Percentiles rank a stretch among this genome's conserved stretches.
Evolutionary conservation across 2,797 vertebrate genomes (phyloP).

Genomic region (Tarsius wallacei): DNA sequence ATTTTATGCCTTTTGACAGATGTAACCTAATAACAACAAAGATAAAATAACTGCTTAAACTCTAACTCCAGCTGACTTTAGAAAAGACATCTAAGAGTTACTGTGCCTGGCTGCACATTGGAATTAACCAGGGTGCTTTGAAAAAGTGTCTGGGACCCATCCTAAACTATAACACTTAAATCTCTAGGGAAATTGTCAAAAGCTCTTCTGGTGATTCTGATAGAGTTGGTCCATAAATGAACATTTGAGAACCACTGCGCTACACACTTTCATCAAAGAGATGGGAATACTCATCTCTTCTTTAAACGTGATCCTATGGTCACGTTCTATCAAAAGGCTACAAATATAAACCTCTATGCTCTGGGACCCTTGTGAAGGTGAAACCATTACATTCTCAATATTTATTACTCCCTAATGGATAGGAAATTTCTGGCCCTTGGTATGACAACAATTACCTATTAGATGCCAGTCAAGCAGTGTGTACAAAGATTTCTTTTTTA

Average conservation of each 20-base stretch:
- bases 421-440: not conserved
- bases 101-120: not conserved
- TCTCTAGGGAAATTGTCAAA: not conserved
- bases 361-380: not conserved
- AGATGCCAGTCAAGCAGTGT: not conserved
- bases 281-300: not conserved
- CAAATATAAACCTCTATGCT: not conserved
- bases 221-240: not conserved
- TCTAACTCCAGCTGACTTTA: not conserved
- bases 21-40: not conserved
- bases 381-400: not conserved
- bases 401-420: not conserved
- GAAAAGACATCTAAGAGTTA: slow-evolving; percentile 16
- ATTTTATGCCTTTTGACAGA: not conserved
- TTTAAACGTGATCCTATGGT: slow-evolving; percentile 10
- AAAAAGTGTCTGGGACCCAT: not conserved
- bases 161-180: not conserved
- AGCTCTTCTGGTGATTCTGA: not conserved
- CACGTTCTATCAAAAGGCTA: slow-evolving; percentile 1
- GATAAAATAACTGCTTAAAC: not conserved
- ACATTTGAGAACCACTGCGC: not conserved
- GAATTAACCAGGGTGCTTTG: not conserved
- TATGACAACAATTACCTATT: not conserved
- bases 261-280: not conserved
- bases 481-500: not conserved